Base-by-base conservation (phyloP, 1,140 invertebrate genomes). In the Drosophila obscura region DNA sequence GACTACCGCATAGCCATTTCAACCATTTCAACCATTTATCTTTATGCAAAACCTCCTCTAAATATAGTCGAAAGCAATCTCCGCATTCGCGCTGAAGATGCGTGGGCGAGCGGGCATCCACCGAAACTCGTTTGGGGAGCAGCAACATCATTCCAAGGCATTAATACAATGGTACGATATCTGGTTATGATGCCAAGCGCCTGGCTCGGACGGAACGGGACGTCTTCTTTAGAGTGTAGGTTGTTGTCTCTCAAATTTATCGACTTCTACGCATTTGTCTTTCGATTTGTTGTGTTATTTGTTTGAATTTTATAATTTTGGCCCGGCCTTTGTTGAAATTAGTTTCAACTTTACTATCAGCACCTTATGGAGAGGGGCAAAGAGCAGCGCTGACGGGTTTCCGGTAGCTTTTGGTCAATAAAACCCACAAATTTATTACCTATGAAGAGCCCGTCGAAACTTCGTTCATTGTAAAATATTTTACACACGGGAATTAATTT, bases 241-340 rank as follows among this genome's bases (percentile, higher is more conserved):
- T 66, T 82, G 75, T 83, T 79, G 80, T 83, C 80, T 79, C 24
- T 62, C 46, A 39, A 83, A 83, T 83, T 82, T 82, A 82, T 82
- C 63, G 80, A 83, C 75, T 84, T 82, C 71, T 79, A 79, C 71
- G 80, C 69, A 71, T 79, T 79, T 66, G 49, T 55, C 45, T 79
- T 50, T 55, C 64, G 39, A 31, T 51, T 59, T 71, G 9, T 11
- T 4, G 4, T 35, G 0, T 71, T 58, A 53, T 71, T 64, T 58
- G 35, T 60, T n/a, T 24, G 28, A 46, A 60, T 44, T 46, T 52
- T 53, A 41, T 19, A 58, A 51, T 68, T 51, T 79, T 56, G 78
- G 78, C 69, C 79, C 73, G 65, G 72, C 60, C 69, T 62, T 72
- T 81, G 80, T 83, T 80, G 79, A 82, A 82, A 82, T 82, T 83